phyloP scores from a whole-genome alignment of 2,797 vertebrate genomes.

The Hirundo rustica region DNA sequence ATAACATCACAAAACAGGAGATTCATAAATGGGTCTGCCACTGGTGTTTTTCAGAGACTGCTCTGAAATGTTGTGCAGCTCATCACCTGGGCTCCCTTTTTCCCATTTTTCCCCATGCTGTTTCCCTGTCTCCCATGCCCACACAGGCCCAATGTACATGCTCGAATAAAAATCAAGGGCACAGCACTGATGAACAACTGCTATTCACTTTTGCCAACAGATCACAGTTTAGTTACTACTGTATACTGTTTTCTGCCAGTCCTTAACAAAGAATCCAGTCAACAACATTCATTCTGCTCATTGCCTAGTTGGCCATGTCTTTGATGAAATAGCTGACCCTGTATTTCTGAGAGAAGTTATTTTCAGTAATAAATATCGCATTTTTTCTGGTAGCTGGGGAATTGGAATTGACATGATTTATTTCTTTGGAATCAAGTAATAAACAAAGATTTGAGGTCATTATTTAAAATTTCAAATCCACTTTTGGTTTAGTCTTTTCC shows the following conservation, averaged over 20 bases:
- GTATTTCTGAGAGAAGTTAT: background rate
- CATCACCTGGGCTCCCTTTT: background rate
- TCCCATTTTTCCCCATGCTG: background rate
- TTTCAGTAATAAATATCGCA: background rate
- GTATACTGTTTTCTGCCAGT: background rate
- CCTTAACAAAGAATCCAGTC: background rate
- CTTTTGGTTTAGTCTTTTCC: background rate
- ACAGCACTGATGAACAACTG: background rate
- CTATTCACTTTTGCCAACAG: background rate
- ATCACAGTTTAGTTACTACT: background rate
- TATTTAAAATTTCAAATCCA: background rate
- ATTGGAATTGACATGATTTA: background rate
- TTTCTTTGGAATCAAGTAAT: conserved; percentile 6
- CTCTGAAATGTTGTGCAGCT: background rate
- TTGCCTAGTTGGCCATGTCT: background rate
- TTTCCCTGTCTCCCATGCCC: background rate
- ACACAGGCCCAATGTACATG: background rate
- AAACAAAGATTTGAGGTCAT: background rate
- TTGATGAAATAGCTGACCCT: background rate
- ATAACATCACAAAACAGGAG: background rate
- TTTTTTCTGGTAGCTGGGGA: background rate
- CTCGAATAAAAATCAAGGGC: background rate
- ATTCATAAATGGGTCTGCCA: background rate
- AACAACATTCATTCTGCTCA: background rate
- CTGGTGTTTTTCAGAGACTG: background rate